These are phyloP conservation scores for Rousettus leschenaultii DNA, from an alignment of 2,113 vertebrate species.

Conservation along the genomic window DNA sequence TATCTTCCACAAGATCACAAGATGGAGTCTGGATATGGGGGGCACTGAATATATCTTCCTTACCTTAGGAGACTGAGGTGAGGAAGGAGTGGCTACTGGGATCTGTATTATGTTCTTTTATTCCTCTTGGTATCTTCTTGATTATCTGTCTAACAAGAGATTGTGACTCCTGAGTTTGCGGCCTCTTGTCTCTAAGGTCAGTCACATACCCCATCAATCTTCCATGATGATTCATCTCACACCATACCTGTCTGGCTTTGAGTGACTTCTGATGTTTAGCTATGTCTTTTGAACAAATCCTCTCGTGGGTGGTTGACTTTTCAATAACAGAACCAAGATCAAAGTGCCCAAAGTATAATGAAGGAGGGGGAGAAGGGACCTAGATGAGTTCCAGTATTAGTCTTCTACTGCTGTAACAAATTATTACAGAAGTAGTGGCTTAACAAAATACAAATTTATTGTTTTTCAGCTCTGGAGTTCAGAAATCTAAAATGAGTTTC, in stretches of 20 bases:
- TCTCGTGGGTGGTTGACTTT: not conserved
- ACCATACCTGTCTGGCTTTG: not conserved
- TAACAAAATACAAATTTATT: not conserved
- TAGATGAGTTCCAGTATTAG: not conserved
- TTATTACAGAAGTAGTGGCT: not conserved
- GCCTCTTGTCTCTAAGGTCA: not conserved
- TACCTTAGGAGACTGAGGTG: too few relatives aligned
- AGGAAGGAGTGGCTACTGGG: not conserved
- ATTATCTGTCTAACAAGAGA: not conserved
- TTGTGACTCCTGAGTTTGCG: not conserved
- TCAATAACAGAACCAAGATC: not conserved
- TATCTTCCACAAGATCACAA: not conserved
- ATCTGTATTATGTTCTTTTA: not conserved
- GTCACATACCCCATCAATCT: rapidly evolving
- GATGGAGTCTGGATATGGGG: not conserved
- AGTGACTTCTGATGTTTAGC: not conserved
- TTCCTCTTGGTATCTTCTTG: not conserved
- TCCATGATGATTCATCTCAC: not conserved
- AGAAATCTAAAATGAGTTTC: not conserved
- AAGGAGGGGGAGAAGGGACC: not conserved
- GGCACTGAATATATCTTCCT: not conserved
- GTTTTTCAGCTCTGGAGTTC: not conserved
- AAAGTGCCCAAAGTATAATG: not conserved
- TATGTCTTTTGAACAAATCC: not conserved
- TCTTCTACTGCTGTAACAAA: not conserved